A percentile compares a stretch with the other conserved stretches of the same genome.
Conservation (phyloP, 2,797 vertebrate genomes). For the Peromyscus nudipes region DNA sequence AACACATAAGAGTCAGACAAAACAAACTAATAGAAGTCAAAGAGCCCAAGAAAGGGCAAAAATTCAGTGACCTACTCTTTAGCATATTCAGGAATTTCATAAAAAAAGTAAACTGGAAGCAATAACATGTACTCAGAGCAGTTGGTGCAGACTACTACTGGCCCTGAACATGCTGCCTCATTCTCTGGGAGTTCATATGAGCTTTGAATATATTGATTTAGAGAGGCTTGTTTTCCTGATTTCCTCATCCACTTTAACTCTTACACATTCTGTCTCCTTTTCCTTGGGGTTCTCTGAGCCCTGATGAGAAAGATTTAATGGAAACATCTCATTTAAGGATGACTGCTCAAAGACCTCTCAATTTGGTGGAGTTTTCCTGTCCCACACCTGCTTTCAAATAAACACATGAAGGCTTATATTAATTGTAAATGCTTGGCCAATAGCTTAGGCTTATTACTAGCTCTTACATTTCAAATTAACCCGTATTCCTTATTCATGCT, state of each 20-base stretch:
- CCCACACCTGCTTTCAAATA: no score
- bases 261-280: not conserved
- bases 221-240: not conserved
- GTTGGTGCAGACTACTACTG: not conserved
- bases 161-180: no score
- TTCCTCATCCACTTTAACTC: not conserved
- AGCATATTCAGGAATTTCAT: not conserved
- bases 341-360: not conserved
- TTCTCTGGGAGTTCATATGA: not conserved
- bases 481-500: no score
- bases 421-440: no score
- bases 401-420: no score
- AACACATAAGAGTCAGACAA: not conserved
- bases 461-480: no score
- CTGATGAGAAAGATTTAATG: not conserved
- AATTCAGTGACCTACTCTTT: not conserved
- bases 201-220: not conserved
- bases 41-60: not conserved
- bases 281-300: not conserved
- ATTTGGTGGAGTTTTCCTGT: no score
- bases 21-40: not conserved
- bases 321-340: not conserved
- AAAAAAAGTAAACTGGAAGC: not conserved
- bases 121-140: not conserved
- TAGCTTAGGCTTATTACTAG: no score